Evolutionary conservation across 2,113 vertebrate genomes (phyloP).

Genomic region (Tamias sibiricus): DNA sequence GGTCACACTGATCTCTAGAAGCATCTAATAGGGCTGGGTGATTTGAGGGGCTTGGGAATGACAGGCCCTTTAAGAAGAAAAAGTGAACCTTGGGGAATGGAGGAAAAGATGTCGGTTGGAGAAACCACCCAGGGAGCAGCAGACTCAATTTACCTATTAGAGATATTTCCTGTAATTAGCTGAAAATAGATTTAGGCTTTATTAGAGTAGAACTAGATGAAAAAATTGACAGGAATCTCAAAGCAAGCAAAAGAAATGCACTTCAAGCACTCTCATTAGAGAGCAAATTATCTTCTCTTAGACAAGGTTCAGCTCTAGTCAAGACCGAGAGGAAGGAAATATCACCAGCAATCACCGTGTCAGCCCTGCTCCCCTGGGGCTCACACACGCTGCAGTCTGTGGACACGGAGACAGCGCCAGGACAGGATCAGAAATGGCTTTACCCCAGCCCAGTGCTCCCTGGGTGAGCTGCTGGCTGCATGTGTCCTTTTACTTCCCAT

Average conservation of each 20-base stretch:
- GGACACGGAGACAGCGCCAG: neutral
- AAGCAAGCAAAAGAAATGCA: conserved; percentile 66
- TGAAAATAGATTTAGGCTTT: conserved; percentile 37
- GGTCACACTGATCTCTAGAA: conserved; percentile 33
- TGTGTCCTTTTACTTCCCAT: neutral
- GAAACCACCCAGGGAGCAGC: neutral
- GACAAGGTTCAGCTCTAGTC: neutral
- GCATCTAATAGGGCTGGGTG: neutral
- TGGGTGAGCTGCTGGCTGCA: neutral
- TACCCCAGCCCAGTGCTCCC: no score
- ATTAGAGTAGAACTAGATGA: conserved; percentile 70
- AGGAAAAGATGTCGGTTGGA: neutral
- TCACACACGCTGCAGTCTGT: fast-evolving
- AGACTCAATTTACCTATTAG: conserved; percentile 68
- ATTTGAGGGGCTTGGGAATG: neutral
- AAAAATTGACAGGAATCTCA: conserved; percentile 72
- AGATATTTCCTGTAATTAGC: conserved; percentile 73
- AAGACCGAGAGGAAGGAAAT: neutral
- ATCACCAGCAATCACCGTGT: neutral
- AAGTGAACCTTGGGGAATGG: neutral
- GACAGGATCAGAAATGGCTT: neutral
- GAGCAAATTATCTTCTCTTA: conserved; percentile 53
- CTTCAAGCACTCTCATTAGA: conserved; percentile 52
- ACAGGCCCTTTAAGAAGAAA: conserved; percentile 27
- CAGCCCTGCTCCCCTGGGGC: neutral